phyloP scores from a whole-genome alignment of 2,113 vertebrate species.

The Collichthys lucidus region DNA sequence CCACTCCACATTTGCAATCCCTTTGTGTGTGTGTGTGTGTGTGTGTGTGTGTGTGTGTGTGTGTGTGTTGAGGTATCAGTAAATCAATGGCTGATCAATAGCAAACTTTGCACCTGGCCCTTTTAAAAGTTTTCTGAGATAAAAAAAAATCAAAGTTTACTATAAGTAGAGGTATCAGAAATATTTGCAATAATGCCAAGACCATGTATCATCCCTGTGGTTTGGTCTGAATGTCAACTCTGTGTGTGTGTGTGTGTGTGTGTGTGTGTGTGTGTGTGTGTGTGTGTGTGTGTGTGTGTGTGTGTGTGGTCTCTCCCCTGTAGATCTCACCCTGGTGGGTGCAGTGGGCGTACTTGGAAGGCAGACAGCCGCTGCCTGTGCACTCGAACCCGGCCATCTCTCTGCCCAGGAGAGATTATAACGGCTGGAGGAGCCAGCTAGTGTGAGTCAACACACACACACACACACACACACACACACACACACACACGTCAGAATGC shows the following conservation, averaged over 20 bases:
- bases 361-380: slow-evolving; percentile 85
- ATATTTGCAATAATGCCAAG: too few relatives aligned
- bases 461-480: neutral
- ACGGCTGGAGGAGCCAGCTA: slow-evolving; percentile 87
- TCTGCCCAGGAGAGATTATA: slow-evolving; percentile 86
- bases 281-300: neutral
- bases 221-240: neutral
- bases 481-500: neutral
- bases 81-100: too few relatives aligned
- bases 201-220: neutral
- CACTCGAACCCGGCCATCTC: slow-evolving; percentile 89
- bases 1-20: too few relatives aligned
- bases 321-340: slow-evolving; percentile 89
- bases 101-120: too few relatives aligned
- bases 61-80: too few relatives aligned
- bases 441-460: slow-evolving; percentile 78
- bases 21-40: too few relatives aligned
- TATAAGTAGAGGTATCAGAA: too few relatives aligned
- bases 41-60: too few relatives aligned
- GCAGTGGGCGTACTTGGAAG: slow-evolving; percentile 86
- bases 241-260: neutral
- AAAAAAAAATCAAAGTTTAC: too few relatives aligned
- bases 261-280: neutral
- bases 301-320: slow-evolving; percentile 14
- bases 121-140: too few relatives aligned